Base-by-base conservation (phyloP, 2,888 invertebrate genomes). In the Osmoderma eremita region DNA sequence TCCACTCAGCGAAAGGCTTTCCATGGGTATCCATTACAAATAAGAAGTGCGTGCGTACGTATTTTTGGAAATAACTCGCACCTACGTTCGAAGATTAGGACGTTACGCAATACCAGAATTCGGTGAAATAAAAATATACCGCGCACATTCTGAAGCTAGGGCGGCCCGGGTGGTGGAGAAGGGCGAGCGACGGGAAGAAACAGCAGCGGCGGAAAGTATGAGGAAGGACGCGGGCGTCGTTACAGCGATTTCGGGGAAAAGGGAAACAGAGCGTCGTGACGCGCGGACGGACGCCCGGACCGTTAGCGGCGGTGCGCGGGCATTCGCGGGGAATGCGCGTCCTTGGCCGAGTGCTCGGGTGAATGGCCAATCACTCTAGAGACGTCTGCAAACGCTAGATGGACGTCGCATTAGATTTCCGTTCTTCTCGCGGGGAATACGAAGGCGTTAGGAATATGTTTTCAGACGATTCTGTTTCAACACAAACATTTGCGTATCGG, bases 301-400 rank as follows among this genome's bases (percentile, higher is more conserved):
- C 38, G 54, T 24, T 15, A 56, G 30, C 6, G 41, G 56, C 24
- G 63, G 68, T 68, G 68, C 53, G 69, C 56, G 67, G 61, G 30
- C 6, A 6, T 10, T 4, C 2, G 30, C 2, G 53, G 70, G 69
- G 71, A 71, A 71, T 71, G 62, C 64, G 70, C 75, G 82, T 80
- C 80, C 81, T 81, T 81, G 80, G 82, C 81, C 82, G 81, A 82
- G 76, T 80, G 80, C 77, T 79, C 80, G 81, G 82, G 80, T 82
- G 81, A 81, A 81, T 80, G 80, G 79, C 79, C 81, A 79, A 70
- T 68, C 71, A 70, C 71, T 71, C 68, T 69, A 70, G 72, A 69
- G 72, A 70, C 67, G 69, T 71, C 72, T 72, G 72, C 69, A 68
- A 68, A 54, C 63, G 41, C 50, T 66, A 61, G 66, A 62, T 53